A percentile compares a stretch with the other conserved stretches of the same genome.
These are phyloP conservation scores for Nothocercus julius DNA, from an alignment of 2,113 vertebrate species.

Conservation along the genomic window DNA sequence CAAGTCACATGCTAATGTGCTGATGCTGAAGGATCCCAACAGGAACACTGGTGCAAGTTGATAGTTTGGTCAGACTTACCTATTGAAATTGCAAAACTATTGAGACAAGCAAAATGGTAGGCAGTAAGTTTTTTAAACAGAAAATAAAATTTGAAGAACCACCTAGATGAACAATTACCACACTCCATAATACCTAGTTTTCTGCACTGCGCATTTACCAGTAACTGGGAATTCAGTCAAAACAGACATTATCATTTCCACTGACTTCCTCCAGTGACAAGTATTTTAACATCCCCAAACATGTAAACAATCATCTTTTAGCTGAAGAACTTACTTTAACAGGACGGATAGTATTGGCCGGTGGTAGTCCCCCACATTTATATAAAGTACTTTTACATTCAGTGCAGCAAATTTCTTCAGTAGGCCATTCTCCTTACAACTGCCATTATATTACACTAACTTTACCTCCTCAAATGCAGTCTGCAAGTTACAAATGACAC, in stretches of 20 bases:
- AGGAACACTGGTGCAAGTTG: background rate
- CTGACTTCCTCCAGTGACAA: background rate
- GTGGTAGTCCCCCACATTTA: background rate
- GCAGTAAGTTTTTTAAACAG: background rate
- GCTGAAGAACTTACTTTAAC: background rate
- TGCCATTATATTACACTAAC: background rate
- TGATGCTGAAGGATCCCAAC: background rate
- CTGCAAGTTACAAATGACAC: background rate
- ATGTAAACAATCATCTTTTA: background rate
- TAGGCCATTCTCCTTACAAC: background rate
- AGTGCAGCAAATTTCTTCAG: background rate
- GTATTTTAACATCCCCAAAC: background rate
- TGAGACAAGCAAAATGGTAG: background rate
- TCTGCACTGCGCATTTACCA: background rate
- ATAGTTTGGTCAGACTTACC: background rate
- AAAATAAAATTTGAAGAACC: background rate
- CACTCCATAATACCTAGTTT: background rate
- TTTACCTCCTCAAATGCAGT: background rate
- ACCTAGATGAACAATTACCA: background rate
- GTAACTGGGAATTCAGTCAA: background rate
- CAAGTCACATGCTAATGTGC: background rate
- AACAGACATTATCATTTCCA: background rate
- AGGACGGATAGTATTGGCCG: background rate
- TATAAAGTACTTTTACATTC: background rate
- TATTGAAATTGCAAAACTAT: background rate